Conservation (phyloP, 2,113 vertebrate species). For the Macquaria australasica region DNA sequence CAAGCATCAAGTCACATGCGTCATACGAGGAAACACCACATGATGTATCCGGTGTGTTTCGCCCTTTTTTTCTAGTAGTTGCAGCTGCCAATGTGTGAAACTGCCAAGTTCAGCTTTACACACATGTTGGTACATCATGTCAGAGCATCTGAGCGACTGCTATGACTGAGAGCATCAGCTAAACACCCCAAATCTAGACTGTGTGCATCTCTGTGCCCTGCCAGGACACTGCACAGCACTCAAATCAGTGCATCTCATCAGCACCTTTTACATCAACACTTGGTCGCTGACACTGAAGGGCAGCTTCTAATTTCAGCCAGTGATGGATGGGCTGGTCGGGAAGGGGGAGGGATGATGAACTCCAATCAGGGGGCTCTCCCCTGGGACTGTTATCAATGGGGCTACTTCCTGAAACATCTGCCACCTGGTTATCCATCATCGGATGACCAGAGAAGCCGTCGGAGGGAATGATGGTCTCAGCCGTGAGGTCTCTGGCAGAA, state of each 20-base stretch:
- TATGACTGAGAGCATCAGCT: neutral
- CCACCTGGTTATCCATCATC: slow-evolving; percentile 71
- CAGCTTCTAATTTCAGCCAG: slow-evolving; percentile 56
- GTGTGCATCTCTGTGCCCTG: neutral
- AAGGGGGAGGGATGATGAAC: slow-evolving; percentile 36
- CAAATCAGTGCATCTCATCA: slow-evolving; percentile 67
- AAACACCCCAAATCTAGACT: neutral
- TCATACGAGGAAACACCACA: neutral
- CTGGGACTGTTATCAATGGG: slow-evolving; percentile 67
- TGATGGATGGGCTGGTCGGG: slow-evolving; percentile 66
- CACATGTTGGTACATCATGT: neutral
- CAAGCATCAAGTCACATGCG: neutral
- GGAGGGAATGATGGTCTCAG: slow-evolving; percentile 25
- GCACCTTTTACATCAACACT: slow-evolving; percentile 62
- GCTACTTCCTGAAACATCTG: slow-evolving; percentile 78
- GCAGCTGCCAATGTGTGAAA: neutral
- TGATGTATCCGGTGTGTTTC: neutral
- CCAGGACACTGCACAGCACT: slow-evolving; percentile 10
- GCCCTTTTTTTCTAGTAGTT: neutral
- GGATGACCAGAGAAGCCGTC: slow-evolving; percentile 25
- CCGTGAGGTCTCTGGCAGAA: slow-evolving; percentile 28
- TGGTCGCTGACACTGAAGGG: slow-evolving; percentile 63
- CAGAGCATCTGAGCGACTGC: neutral
- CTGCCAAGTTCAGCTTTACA: neutral
- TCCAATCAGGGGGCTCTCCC: slow-evolving; percentile 64